Evolutionary conservation across 2,113 vertebrate genomes (phyloP).

Genomic region (Vimba vimba): DNA sequence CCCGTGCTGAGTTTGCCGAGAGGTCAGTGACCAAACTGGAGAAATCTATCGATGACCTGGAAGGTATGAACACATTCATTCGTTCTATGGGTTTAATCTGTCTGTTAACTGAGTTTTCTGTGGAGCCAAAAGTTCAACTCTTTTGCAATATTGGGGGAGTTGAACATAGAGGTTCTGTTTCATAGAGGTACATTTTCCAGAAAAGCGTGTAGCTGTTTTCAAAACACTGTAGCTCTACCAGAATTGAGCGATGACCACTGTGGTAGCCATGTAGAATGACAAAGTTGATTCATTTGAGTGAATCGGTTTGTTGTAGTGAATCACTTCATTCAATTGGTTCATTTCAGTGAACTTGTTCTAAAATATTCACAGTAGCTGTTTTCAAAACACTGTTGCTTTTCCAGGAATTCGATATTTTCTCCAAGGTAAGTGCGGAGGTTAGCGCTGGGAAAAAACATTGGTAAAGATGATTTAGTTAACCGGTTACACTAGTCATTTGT

Average conservation of each 20-base stretch:
- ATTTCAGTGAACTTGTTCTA: background rate
- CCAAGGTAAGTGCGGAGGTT: background rate
- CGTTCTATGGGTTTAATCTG: background rate
- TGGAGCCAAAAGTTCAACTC: background rate
- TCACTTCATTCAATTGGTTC: background rate
- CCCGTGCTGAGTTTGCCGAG: conserved; percentile 97
- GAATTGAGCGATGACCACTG: background rate
- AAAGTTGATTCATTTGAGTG: background rate
- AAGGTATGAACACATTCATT: conserved; percentile 82
- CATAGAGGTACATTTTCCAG: too few species aligned
- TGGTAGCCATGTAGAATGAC: background rate
- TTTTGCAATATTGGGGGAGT: background rate
- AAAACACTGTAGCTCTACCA: background rate
- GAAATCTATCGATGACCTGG: conserved; percentile 97
- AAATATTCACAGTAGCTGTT: background rate
- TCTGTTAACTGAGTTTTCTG: background rate
- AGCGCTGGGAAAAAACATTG: background rate
- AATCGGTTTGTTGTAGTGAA: background rate
- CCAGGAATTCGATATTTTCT: background rate
- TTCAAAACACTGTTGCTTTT: background rate
- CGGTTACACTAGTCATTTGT: too few species aligned
- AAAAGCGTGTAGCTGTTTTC: background rate
- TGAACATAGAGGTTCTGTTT: background rate
- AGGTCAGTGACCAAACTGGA: conserved; percentile 98
- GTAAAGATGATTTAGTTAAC: background rate